These are phyloP conservation scores for Drosophila nigrodunni DNA, from an alignment of 1,140 invertebrate genomes.

Conservation along the genomic window DNA sequence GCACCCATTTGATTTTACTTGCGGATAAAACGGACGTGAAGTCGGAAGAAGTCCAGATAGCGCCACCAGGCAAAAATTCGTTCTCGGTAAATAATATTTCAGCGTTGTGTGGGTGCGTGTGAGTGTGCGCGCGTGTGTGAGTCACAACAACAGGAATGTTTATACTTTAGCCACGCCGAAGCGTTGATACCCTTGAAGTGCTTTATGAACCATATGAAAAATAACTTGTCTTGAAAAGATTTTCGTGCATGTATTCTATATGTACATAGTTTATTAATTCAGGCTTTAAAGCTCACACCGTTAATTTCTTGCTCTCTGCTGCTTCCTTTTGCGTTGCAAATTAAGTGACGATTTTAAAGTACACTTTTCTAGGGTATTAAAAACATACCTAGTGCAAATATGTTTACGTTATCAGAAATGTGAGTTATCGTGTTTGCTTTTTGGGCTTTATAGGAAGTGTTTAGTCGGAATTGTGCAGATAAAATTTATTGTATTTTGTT, in stretches of 20 bases:
- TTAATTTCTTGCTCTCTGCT: no score
- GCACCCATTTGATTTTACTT: conserved; percentile 55
- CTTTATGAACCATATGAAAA: neutral
- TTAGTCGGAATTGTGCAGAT: neutral
- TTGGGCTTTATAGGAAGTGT: conserved; percentile 12
- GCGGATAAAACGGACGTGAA: neutral
- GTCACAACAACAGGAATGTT: conserved; percentile 15
- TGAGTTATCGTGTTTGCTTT: conserved; percentile 18
- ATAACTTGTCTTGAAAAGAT: neutral
- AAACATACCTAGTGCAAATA: conserved; percentile 17
- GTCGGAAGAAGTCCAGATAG: conserved; percentile 32
- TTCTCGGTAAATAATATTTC: conserved; percentile 62
- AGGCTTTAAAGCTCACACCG: neutral
- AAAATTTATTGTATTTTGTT: conserved; percentile 1
- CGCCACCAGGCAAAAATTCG: conserved; percentile 62
- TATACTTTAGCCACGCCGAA: neutral
- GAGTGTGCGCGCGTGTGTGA: conserved; percentile 16
- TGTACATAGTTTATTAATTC: no score
- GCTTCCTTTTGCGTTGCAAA: neutral
- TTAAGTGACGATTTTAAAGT: neutral
- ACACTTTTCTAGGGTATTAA: neutral
- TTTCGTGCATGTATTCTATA: no score
- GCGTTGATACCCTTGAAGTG: neutral
- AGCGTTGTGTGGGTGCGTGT: neutral
- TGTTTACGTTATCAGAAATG: conserved; percentile 45